These are phyloP conservation scores for Cochlearius cochlearius DNA, from an alignment of 2,113 vertebrate genomes.

Conservation along the genomic window DNA sequence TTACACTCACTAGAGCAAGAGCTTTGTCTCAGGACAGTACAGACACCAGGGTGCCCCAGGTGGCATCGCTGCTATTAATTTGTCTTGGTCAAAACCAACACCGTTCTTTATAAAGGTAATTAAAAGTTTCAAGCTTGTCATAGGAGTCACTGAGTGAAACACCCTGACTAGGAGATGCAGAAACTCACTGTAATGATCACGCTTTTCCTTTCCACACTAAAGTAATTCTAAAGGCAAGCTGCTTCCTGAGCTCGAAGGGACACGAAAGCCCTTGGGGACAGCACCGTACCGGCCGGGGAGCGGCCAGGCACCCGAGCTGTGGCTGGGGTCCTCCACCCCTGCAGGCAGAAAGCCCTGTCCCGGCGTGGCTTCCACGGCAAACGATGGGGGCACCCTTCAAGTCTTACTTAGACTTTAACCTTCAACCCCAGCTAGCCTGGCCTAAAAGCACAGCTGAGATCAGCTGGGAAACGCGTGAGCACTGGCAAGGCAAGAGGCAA, in stretches of 20 bases:
- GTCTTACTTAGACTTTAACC: not conserved
- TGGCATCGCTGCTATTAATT: not conserved
- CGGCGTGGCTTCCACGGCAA: not conserved
- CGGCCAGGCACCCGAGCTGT: fast-evolving
- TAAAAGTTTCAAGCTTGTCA: not conserved
- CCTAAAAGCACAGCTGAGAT: not conserved
- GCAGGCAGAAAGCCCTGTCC: not conserved
- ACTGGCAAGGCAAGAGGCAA: not conserved
- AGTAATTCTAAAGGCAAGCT: not conserved
- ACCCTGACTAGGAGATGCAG: not conserved
- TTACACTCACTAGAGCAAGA: not conserved
- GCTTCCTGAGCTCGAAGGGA: not conserved
- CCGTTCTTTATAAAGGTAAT: not conserved
- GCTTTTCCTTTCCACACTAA: not conserved
- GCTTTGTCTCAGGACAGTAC: not conserved
- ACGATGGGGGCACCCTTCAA: not conserved
- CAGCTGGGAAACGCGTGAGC: not conserved
- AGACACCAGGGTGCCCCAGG: not conserved
- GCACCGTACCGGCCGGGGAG: fast-evolving
- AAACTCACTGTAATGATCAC: not conserved
- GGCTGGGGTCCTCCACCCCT: not conserved
- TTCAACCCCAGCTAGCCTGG: not conserved
- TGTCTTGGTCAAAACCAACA: not conserved
- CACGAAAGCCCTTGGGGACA: not conserved
- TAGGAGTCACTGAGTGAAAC: not conserved